Evolutionary conservation across 2,888 invertebrate genomes (phyloP).

Genomic region (Eupithecia centaureata): DNA sequence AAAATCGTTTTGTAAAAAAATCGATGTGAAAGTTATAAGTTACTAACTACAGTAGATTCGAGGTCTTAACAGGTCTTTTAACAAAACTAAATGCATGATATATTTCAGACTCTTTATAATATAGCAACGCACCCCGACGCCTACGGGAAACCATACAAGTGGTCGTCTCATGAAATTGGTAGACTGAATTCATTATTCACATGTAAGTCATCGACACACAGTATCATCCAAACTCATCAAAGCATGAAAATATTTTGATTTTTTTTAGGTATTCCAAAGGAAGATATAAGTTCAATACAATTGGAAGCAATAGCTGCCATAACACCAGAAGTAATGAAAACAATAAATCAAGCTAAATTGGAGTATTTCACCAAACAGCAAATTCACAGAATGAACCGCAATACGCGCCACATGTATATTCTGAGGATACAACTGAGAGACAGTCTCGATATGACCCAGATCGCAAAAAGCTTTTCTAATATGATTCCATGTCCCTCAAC

Average conservation of each 20-base stretch:
- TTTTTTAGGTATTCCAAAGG: slow-evolving; percentile 61
- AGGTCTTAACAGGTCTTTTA: not conserved
- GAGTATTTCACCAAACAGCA: slow-evolving; percentile 71
- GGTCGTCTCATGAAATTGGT: slow-evolving; percentile 73
- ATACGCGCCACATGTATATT: slow-evolving; percentile 68
- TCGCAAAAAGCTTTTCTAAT: slow-evolving; percentile 44
- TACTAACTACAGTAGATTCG: not conserved
- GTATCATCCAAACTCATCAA: not conserved
- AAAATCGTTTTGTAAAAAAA: not conserved
- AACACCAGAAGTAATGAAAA: slow-evolving; percentile 60
- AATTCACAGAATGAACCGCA: slow-evolving; percentile 67
- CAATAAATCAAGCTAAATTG: slow-evolving; percentile 65
- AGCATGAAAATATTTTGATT: not conserved
- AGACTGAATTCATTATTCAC: slow-evolving; percentile 62
- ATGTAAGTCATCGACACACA: slow-evolving; percentile 54
- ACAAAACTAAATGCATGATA: not conserved
- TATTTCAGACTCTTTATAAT: slow-evolving; percentile 64
- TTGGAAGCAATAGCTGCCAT: slow-evolving; percentile 73
- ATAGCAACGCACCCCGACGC: slow-evolving; percentile 68
- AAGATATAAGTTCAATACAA: slow-evolving; percentile 68
- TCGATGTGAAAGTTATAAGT: not conserved
- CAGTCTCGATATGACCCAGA: slow-evolving; percentile 66
- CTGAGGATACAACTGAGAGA: slow-evolving; percentile 67
- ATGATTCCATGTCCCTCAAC: not conserved
- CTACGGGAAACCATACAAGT: slow-evolving; percentile 70